Conservation (phyloP, 2,888 invertebrate species). For the Arge pagana region DNA sequence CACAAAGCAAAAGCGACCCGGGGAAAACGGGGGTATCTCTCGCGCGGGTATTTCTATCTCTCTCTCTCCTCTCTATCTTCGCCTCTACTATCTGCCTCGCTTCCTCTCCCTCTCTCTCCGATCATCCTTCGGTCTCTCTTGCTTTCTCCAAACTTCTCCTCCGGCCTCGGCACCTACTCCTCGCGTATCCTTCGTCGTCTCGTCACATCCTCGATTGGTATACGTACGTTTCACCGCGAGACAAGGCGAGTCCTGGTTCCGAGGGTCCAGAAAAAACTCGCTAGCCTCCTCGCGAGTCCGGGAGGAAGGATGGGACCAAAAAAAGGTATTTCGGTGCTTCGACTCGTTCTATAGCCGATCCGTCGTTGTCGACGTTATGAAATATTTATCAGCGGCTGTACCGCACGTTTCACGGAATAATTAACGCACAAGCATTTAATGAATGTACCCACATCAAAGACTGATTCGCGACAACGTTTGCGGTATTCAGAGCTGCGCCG, state of each 20-base stretch:
- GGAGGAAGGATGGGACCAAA: too few species aligned
- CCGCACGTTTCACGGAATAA: conserved; percentile 14
- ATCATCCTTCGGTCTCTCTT: too few species aligned
- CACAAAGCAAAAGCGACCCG: conserved; percentile 55
- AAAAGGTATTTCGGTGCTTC: background rate
- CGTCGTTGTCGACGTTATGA: background rate
- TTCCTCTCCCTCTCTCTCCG: conserved; percentile 7
- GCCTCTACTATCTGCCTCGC: background rate
- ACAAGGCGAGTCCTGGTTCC: too few species aligned
- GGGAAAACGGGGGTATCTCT: conserved; percentile 38
- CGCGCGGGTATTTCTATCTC: conserved; percentile 29
- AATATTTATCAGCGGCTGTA: conserved; percentile 1
- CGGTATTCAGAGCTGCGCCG: conserved; percentile 14
- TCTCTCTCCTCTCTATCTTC: conserved; percentile 16
- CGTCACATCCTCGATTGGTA: too few species aligned
- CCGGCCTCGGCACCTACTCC: too few species aligned
- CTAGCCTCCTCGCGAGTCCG: too few species aligned
- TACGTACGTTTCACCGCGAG: too few species aligned
- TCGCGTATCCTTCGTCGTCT: too few species aligned
- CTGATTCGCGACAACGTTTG: conserved; percentile 42
- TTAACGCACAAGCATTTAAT: conserved; percentile 42
- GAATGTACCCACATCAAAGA: conserved; percentile 46
- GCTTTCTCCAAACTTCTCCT: conserved; percentile 22
- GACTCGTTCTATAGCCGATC: background rate
- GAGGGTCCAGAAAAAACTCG: too few species aligned